Base-by-base conservation (phyloP, 2,797 vertebrate species). In the Syngnathus rostellatus region DNA sequence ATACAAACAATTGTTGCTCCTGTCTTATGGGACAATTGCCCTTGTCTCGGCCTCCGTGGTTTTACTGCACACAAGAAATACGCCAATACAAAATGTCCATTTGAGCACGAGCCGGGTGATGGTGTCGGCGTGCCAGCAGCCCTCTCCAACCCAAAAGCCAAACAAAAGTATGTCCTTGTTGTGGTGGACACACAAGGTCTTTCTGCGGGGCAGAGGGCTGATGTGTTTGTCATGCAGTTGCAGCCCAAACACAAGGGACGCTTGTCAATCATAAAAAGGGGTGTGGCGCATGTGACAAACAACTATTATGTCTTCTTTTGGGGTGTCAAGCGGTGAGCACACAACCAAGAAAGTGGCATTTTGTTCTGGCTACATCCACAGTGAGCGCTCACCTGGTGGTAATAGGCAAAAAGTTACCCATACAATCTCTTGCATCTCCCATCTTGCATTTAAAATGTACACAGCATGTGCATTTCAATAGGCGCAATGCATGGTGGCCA, bases 101-200 rank as follows among this genome's bases (percentile, higher is more conserved):
- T 88, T 84, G 79, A 85, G 81, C 73, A 45, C 82, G 72, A 76
- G 74, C 76, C 74, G 81, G 75, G 81, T 82, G 76, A 80, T 81
- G 75, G 82, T 83, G 81, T 83, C 81, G 82, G 84, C 78, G 64
- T 81, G 77, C 77, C 74, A 72, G 77, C 77, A 75, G 73, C 79
- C 79, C 83, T 83, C 73, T 84, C 80, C 84, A 31, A 86, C 89
- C 86, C 88, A 88, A 89, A 89, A 85, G 79, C 72, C 74, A 77
- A 86, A 90, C 86, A 90, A 85, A 88, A 88, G 83, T 87, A 69
- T 63, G 81, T 76, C 81, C 80, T 89, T 90, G 87, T 90, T 83
- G 81, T 84, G 79, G 73, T 75, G 75, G 77, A 89, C 81, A 86
- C 81, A 89, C 85, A 86, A 83, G 84, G 76, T 79, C 78, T 83